Evolutionary conservation across 2,113 vertebrate species (phyloP), one percentile per base, ranked within the genome.

Genomic region (Hemicordylus capensis): DNA sequence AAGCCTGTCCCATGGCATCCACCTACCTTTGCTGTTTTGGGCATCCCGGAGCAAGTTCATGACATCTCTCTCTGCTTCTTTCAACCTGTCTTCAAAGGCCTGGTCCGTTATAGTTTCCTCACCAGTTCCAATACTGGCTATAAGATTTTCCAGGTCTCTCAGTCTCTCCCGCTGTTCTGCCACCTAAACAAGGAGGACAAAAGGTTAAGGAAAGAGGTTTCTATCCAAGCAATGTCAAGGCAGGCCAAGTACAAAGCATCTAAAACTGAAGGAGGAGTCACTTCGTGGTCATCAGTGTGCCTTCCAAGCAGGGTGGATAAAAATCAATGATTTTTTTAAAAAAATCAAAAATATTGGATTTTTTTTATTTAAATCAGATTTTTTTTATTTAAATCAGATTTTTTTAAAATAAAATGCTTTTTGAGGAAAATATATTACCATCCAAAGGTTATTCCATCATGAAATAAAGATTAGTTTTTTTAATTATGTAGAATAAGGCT

Each of bases 21-120:
- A 76, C 51, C 37, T 91, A 99, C 98, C 98, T 98, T 98, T 98
- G 95, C 98, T 98, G 76, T 93, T 95, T 83, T 98, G 97, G 4
- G 98, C 98, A 93, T 99, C 98, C 2, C 95, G 94, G 3, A 99
- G 96, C 75, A 99, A 93, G 66, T 98, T 97, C 69, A 56, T 96
- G 61, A 99, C 98, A 37, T 98, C 97, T 76, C 94, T 96, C 90
- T 99, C 98, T 0, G 97, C 98, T 90, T 99, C 98, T 91, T 97
- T 98, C 48, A 99, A 95, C 15, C 98, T 95, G 5, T 98, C 97
- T 91, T 99, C 99, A 17, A 99, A 99, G 81, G 97, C 98, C 89
- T 98, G 92, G 80, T 99, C 98, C 0, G 97, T 98, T 81, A 99
- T 96, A 0, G 93, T 83, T 37, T 98, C 98, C 87, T 97, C 96